A percentile compares a stretch with the other conserved stretches of the same genome.
These are phyloP conservation scores for Diadromus collaris DNA, from an alignment of 2,888 invertebrate species.

Conservation along the genomic window DNA sequence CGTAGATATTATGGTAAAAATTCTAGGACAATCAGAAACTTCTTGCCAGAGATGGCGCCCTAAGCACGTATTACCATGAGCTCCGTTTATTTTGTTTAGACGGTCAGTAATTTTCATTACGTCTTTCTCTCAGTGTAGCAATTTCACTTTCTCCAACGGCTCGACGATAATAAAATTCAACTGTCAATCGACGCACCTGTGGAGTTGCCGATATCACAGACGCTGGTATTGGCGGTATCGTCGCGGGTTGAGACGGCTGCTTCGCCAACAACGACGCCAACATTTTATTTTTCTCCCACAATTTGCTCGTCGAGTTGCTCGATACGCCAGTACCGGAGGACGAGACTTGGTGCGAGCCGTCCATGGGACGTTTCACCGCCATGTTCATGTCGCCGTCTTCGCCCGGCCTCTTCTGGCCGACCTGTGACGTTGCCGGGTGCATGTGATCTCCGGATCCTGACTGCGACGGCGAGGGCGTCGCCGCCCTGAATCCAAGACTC, in stretches of 20 bases:
- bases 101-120: too few relatives aligned
- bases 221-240: slow-evolving; percentile 84
- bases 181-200: slow-evolving; percentile 78
- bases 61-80: too few relatives aligned
- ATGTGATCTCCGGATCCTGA: slow-evolving; percentile 76
- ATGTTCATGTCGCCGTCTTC: slow-evolving; percentile 83
- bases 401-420: slow-evolving; percentile 83
- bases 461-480: slow-evolving; percentile 82
- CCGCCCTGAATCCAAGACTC: slow-evolving; percentile 82
- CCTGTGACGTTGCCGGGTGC: slow-evolving; percentile 75
- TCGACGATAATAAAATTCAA: background rate
- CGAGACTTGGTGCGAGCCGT: slow-evolving; percentile 78
- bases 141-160: background rate
- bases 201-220: slow-evolving; percentile 86
- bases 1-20: too few relatives aligned
- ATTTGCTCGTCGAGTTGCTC: slow-evolving; percentile 83
- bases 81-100: too few relatives aligned
- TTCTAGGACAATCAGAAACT: too few relatives aligned
- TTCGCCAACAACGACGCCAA: slow-evolving; percentile 91
- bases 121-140: too few relatives aligned
- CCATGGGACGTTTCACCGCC: slow-evolving; percentile 80
- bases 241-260: slow-evolving; percentile 86
- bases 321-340: slow-evolving; percentile 76
- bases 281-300: slow-evolving; percentile 93
- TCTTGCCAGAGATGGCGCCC: too few relatives aligned